Conservation (phyloP, 2,888 invertebrate species). For the Leptopterna dolabrata region DNA sequence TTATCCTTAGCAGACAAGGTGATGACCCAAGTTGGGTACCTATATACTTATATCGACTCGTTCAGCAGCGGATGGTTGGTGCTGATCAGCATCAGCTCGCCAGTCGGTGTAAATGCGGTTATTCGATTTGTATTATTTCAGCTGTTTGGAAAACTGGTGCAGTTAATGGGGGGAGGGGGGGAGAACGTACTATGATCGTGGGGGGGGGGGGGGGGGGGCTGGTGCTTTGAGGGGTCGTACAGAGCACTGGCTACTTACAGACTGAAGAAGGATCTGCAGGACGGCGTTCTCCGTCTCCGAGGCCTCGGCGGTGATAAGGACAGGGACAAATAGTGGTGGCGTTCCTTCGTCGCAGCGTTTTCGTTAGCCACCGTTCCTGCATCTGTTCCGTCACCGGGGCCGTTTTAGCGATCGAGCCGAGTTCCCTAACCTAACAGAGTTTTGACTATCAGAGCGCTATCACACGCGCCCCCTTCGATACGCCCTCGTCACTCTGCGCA, state of each 20-base stretch:
- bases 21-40: no score
- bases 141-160: no score
- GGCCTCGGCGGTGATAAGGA: slow-evolving; percentile 64
- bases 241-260: slow-evolving; percentile 63
- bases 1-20: no score
- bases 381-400: slow-evolving; percentile 31
- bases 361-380: slow-evolving; percentile 48
- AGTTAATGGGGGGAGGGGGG: not conserved
- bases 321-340: slow-evolving; percentile 60
- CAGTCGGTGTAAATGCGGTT: no score
- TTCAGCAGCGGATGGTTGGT: no score
- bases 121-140: no score
- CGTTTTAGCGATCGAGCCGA: not conserved
- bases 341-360: slow-evolving; percentile 1
- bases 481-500: slow-evolving; percentile 31
- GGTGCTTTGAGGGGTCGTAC: no score
- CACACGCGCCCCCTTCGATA: slow-evolving; percentile 33
- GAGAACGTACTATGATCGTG: not conserved
- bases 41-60: no score
- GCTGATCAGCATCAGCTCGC: no score
- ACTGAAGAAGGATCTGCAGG: slow-evolving; percentile 64
- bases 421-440: slow-evolving; percentile 12
- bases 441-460: slow-evolving; percentile 4
- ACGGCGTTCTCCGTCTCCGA: slow-evolving; percentile 64
- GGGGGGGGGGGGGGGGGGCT: not conserved